Evolutionary conservation across 2,888 invertebrate species (phyloP), one percentile per base, ranked within the genome.

Genomic region (Sinohyriopsis cumingii): DNA sequence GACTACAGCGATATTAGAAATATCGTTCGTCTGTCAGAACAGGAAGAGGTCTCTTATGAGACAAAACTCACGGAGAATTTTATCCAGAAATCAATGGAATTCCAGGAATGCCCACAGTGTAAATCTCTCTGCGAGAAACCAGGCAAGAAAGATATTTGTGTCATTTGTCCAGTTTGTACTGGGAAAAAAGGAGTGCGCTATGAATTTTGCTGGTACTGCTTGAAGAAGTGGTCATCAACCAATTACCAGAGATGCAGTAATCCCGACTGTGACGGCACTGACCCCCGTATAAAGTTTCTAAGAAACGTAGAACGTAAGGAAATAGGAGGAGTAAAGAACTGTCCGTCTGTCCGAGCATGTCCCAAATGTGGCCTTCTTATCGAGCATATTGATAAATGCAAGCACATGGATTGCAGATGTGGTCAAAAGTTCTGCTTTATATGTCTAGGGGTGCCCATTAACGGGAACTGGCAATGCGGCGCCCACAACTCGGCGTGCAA

Each of bases 131-230:
- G 79, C 55, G 73, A 71, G 57, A 59, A 78, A 33, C 56, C 53
- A n/a, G 67, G 67, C 19, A 69, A 67, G 15, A 71, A 69, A 24
- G 78, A 79, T 20, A 60, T 61, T 6, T 55, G 81, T 3, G 76
- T 76, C 2, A 55, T 78, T 7, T 81, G 81, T 67, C 77, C 77
- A n/a, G 53, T 79, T 1, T 81, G 79, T 60, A 74, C 72, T 9
- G 67, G 65, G 22, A 59, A 69, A 33, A 63, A 68, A 18, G 66
- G 69, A n/a, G 22, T 12, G 55, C 9, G 20, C 20, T 78, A 71
- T 66, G 79, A 81, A 55, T 81, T 81, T 59, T 81, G 81, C 56
- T 81, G 78, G 78, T 75, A 65, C 20, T 80, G 81, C 57, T 63
- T 78, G 15, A 68, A 73, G 54, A 53, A 61, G 0, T 81, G 81